Base-by-base conservation (phyloP, 1,140 invertebrate species). In the Drosophila varians region DNA sequence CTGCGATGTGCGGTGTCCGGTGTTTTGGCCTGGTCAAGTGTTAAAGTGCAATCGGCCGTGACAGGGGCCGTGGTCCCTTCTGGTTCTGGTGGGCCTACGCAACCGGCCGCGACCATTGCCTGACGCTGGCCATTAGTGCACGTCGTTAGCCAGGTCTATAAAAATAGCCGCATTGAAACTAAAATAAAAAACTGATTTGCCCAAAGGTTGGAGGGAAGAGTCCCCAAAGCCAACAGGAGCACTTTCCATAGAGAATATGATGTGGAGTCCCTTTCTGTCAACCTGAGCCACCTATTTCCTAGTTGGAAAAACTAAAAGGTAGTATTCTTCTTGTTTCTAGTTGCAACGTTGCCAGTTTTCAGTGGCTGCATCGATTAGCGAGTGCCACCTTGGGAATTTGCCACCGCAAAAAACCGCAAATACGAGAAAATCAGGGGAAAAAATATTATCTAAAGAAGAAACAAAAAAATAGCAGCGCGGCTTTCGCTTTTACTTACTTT, bases 1-100 rank as follows among this genome's bases (percentile, higher is more conserved):
- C 19, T 11, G 12, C 45, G 34, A 16, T 18, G 38, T 12, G 8
- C 46, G 14, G 60, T 66, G 46, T 52, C 60, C 46, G 60, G 57
- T 55, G 21, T 47, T 72, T 52, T 58, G 53, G 46, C 38, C 80
- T 80, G 80, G 82, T 77, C 80, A 87, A 86, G 80, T 86, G 80
- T 87, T 82, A 86, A 86, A 87, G 73, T 80, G 80, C 80, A 86
- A 87, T 86, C 72, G 82, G 73, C 68, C 77, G 82, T 76, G 84
- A 86, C 72, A 54, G 43, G 60, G 73, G 58, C 60, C 47, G 69
- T 48, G 55, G 48, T 31, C n/a, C n/a, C n/a, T 31, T 28, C 34
- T 47, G 48, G 31, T 54, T 14, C 8, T 19, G 48, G 4, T 31
- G 48, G 45, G 57, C 64, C 74, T 54, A 73, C 68, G 61, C 80